Conservation (phyloP, 92 coral and sea anemone genomes). For the Plumapathes pennacea region DNA sequence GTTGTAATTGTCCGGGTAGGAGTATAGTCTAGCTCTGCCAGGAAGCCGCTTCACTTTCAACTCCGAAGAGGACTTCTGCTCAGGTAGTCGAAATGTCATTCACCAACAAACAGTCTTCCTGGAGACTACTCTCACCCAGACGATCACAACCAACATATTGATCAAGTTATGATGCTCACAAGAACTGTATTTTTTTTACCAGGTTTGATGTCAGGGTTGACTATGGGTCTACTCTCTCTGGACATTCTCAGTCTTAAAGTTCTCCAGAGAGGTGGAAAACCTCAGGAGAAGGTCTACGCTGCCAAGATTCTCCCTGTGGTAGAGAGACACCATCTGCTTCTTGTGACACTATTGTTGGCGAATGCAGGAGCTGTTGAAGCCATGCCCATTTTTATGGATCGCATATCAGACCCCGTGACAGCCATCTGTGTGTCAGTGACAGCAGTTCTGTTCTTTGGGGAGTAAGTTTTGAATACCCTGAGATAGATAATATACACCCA, state of each 20-base stretch:
- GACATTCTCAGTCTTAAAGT: constrained; percentile 95
- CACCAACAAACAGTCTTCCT: not conserved
- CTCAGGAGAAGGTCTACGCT: constrained; percentile 72
- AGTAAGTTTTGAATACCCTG: constrained; percentile 73
- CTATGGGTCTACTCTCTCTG: constrained; percentile 93
- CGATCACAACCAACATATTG: too few species aligned
- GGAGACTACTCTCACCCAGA: too few species aligned
- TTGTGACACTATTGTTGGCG: constrained; percentile 86
- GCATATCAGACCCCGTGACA: constrained; percentile 84
- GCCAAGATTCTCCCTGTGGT: constrained; percentile 87
- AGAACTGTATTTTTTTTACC: not conserved
- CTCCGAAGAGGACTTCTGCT: not conserved
- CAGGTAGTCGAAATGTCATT: not conserved
- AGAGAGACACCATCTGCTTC: constrained; percentile 78
- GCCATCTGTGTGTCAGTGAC: constrained; percentile 96
- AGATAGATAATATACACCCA: too few species aligned
- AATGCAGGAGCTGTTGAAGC: constrained; percentile 97
- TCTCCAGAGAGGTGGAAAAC: constrained; percentile 90
- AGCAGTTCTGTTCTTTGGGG: constrained; percentile 97
- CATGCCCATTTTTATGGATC: constrained; percentile 95
- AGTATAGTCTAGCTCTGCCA: too few species aligned
- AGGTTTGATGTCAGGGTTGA: constrained; percentile 96
- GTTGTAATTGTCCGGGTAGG: too few species aligned
- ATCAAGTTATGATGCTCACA: not conserved
- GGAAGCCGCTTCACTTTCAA: too few species aligned